Evolutionary conservation across 1,140 invertebrate genomes (phyloP).

Genomic region (Bombus superbus): DNA sequence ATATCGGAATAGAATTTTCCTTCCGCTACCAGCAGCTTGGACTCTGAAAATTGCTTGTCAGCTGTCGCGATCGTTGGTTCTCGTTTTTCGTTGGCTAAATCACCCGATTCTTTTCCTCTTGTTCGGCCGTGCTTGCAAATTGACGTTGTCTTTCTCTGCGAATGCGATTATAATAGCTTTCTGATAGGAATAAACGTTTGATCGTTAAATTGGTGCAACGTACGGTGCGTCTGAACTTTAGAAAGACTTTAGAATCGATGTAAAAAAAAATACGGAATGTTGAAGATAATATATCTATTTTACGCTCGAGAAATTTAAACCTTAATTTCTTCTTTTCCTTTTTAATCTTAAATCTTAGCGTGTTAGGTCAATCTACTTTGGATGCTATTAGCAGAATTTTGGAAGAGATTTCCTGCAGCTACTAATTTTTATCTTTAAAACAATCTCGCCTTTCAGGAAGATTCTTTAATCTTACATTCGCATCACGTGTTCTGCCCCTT

Average conservation of each 20-base stretch:
- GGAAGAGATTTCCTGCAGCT: not conserved
- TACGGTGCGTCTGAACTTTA: no score
- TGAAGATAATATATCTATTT: no score
- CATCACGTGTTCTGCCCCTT: no score
- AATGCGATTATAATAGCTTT: not conserved
- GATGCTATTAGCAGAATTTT: not conserved
- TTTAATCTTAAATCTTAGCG: not conserved
- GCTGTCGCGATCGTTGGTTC: not conserved
- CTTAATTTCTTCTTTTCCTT: not conserved
- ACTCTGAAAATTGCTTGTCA: slow-evolving; percentile 14
- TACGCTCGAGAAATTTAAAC: no score
- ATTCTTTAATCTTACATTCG: not conserved
- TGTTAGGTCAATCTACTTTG: not conserved
- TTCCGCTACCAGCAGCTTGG: not conserved
- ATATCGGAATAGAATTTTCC: not conserved
- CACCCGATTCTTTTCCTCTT: not conserved
- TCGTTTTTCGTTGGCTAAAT: not conserved
- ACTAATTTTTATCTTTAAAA: not conserved
- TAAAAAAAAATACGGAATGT: no score
- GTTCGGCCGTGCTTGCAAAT: not conserved
- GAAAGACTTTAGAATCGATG: no score
- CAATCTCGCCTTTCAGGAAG: not conserved
- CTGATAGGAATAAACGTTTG: not conserved
- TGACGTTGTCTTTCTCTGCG: not conserved
- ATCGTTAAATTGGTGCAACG: not conserved